Conservation (phyloP, 2,797 vertebrate species). For the Luscinia luscinia region DNA sequence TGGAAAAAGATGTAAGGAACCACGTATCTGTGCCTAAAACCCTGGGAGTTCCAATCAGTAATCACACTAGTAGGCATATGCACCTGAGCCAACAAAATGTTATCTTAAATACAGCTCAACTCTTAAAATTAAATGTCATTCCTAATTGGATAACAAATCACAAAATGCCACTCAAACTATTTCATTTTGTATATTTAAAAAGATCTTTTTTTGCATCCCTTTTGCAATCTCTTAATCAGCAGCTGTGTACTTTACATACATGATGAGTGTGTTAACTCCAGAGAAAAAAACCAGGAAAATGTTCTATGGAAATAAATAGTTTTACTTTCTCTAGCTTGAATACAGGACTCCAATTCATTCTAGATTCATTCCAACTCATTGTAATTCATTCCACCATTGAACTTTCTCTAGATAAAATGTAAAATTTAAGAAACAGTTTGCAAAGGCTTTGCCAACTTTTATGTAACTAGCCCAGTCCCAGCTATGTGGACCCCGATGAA, state of each 20-base stretch:
- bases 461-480: not conserved
- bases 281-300: not conserved
- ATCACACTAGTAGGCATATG: not conserved
- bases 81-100: not conserved
- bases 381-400: not conserved
- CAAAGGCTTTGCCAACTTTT: not conserved
- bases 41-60: not conserved
- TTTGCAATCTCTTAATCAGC: constrained; percentile 60
- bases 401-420: not conserved
- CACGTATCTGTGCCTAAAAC: not conserved
- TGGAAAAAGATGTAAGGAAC: not conserved
- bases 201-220: not conserved
- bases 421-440: not conserved
- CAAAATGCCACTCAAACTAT: constrained; percentile 40
- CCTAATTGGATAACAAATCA: constrained; percentile 53
- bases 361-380: not conserved
- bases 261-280: constrained; percentile 24
- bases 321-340: not conserved
- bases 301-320: not conserved
- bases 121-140: constrained; percentile 47
- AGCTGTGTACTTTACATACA: constrained; percentile 26
- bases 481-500: not conserved
- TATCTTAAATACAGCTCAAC: constrained; percentile 6
- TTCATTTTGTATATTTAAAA: constrained; percentile 8
- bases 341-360: not conserved